phyloP scores from a whole-genome alignment of 2,888 invertebrate species.

The Xylota segnis region DNA sequence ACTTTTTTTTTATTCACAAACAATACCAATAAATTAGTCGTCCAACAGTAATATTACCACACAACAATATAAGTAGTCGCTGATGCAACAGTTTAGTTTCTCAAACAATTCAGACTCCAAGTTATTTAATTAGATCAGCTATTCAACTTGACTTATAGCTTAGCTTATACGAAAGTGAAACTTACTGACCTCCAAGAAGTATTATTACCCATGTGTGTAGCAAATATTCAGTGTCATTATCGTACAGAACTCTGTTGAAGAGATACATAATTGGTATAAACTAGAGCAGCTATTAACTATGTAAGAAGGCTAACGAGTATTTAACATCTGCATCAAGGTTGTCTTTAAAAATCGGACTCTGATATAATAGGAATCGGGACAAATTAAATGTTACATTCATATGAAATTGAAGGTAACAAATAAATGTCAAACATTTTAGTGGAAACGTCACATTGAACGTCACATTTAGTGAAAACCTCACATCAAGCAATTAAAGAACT shows the following conservation, averaged over 20 bases:
- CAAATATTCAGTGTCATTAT: constrained; percentile 16
- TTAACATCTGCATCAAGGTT: constrained; percentile 1
- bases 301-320: not conserved
- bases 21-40: not conserved
- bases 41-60: constrained; percentile 19
- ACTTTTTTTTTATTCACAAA: constrained; percentile 32
- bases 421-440: not conserved
- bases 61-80: constrained; percentile 12
- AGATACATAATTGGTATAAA: not conserved
- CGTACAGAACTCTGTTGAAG: not conserved
- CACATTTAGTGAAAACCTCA: too few relatives aligned
- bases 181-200: constrained; percentile 34
- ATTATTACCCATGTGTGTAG: not conserved
- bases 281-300: not conserved
- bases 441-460: too few relatives aligned
- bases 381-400: not conserved
- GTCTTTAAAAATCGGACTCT: not conserved
- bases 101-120: constrained; percentile 32
- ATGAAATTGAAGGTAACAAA: too few relatives aligned
- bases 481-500: too few relatives aligned
- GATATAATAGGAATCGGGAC: not conserved
- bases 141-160: constrained; percentile 13
- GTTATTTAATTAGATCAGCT: constrained; percentile 30
- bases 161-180: constrained; percentile 36
- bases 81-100: constrained; percentile 38